Base-by-base conservation (phyloP, 2,797 vertebrate genomes). In the Takifugu rubripes region DNA sequence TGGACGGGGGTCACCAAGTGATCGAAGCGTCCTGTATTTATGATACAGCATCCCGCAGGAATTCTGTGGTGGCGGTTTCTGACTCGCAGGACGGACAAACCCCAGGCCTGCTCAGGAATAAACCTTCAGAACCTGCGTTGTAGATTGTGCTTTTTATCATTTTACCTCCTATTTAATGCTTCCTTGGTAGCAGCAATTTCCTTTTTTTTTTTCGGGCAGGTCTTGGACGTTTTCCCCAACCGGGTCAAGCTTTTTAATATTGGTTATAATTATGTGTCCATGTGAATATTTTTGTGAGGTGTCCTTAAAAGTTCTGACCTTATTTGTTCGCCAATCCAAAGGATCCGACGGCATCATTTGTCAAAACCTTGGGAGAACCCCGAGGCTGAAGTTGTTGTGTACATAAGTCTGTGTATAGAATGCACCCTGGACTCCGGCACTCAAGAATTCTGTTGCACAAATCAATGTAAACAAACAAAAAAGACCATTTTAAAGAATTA, bases 381-480 rank as follows among this genome's bases (percentile, higher is more conserved):
- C 65, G 58, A 48, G 74, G 66, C 52, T 70, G 60, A 84, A 77
- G 44, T 61, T 70, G 68, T 53, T 68, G 59, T 90, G 84, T 88
- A 86, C 68, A 87, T 81, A 88, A 44, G 76, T 79, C 62, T 89
- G 84, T 90, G 86, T 81, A 90, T 87, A 87, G 56, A 82, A 70
- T 54, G 61, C 65, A 79, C 60, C 71, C 60, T 72, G 68, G 79
- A 74, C 83, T 78, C 76, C 61, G 73, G 76, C 55, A 60, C 61
- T 71, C 33, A 67, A 61, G 61, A 46, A 58, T 64, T 77, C 52
- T 54, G 65, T 76, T 47, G 73, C 81, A 72, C 74, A 75, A 72
- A 77, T 16, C 52, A 65, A 72, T 78, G 70, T 75, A 65, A 62
- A 72, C 52, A 17, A 52, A 62, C 52, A 52, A 62, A 62, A 74